phyloP scores from a whole-genome alignment of 2,113 vertebrate species.

The Polypterus bichir region DNA sequence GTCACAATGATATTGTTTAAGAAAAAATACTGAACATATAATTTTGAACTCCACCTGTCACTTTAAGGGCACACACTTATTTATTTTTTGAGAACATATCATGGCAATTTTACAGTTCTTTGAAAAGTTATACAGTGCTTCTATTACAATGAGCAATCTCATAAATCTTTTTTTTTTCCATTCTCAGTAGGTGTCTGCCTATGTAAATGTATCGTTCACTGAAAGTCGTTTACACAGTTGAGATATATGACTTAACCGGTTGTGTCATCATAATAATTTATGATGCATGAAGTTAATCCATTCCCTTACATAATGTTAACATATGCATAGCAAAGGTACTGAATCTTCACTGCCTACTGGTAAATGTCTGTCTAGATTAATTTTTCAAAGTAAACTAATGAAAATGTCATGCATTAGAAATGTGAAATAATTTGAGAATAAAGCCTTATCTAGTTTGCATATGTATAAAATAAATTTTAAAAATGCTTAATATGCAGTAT shows the following conservation, averaged over 20 bases:
- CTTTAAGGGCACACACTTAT: too few species aligned
- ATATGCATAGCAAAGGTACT: not conserved
- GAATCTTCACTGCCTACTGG: not conserved
- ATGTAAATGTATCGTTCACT: conserved; percentile 7
- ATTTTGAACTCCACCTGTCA: too few species aligned
- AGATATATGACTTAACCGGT: conserved; percentile 5
- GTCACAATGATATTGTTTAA: too few species aligned
- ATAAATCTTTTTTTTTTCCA: conserved; percentile 3
- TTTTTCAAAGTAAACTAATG: conserved; percentile 8
- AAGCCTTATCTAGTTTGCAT: too few species aligned
- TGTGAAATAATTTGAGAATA: too few species aligned
- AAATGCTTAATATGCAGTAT: too few species aligned
- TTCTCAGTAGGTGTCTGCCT: conserved; percentile 7
- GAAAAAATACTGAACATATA: too few species aligned
- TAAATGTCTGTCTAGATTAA: not conserved
- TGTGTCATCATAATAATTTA: conserved; percentile 8
- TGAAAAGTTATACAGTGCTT: not conserved
- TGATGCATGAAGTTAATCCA: conserved; percentile 9
- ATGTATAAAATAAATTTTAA: too few species aligned
- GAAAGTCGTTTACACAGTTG: conserved; percentile 8
- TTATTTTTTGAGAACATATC: not conserved
- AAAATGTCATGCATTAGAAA: not conserved
- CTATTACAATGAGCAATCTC: conserved; percentile 1
- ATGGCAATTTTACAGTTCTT: not conserved
- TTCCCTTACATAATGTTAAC: conserved; percentile 8